Base-by-base conservation (phyloP, 2,888 invertebrate genomes). In the Dichetophora obliterata region DNA sequence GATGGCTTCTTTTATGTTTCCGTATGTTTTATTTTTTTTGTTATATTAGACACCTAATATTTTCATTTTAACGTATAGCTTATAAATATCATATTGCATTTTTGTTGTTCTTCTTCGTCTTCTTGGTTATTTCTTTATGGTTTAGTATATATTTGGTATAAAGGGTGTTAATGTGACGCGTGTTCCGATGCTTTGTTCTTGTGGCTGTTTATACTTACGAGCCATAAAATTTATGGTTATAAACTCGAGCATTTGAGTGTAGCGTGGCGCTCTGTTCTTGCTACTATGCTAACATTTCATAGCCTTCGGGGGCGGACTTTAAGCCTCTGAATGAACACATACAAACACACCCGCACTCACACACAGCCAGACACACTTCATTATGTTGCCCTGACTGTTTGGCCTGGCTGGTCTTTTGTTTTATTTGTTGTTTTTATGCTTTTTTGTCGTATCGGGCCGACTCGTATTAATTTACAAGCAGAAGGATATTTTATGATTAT, bases 401-500 rank as follows among this genome's bases (percentile, higher is more conserved):
- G 9, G 57, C 27, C 66, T n/a, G 24, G n/a, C 19, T 37, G 22
- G 19, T 19, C 43, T 43, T 22, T 31, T 31, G 31, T 27, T 63
- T 31, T 63, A 27, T 27, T 37, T 19, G 22, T 43, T 19, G n/a
- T 37, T 43, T 66, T 14, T 66, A 19, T 66, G 9, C 19, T 14
- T 66, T 37, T 19, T 37, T 63, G 31, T 65, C 31, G 31, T 31
- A 43, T 43, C 43, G 24, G 63, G 50, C 27, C 68, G 22, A 48
- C 50, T 9, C 19, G 68, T 68, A 68, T 68, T 68, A 50, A 68
- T 68, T 68, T 50, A 68, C 50, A 68, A 16, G 24, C 68, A 48
- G 48, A 68, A 68, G 68, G 68, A 68, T 68, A 68, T 48, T 68
- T 68, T 68, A 68, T 68, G 68, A 48, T 68, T 50, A 50, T 68